Evolutionary conservation across 2,888 invertebrate genomes (phyloP).

Genomic region (Gryllus longicercus): DNA sequence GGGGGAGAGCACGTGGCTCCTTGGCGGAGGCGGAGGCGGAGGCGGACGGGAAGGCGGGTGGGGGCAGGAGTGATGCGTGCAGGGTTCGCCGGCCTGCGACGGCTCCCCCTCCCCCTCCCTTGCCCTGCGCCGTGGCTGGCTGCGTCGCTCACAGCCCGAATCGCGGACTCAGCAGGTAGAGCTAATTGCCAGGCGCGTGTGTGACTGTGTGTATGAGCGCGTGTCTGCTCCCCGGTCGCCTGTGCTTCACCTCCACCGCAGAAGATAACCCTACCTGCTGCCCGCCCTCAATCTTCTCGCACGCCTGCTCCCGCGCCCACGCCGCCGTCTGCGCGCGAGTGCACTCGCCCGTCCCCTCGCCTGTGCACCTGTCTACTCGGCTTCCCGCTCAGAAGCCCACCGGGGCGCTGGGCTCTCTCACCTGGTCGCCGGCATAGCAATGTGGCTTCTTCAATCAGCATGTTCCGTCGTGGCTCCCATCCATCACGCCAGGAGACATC

Average conservation of each 20-base stretch:
- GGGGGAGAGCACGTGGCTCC: neutral
- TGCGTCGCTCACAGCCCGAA: neutral
- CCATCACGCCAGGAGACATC: no score
- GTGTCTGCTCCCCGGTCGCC: neutral
- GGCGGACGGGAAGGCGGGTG: neutral
- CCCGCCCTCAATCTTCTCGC: neutral
- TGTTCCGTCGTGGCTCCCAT: no score
- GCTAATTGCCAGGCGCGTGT: conserved; percentile 6
- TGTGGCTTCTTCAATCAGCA: no score
- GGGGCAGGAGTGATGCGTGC: neutral
- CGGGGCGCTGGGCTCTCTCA: no score
- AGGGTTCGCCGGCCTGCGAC: neutral
- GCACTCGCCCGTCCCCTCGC: no score
- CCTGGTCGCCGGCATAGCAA: no score
- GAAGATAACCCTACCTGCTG: neutral
- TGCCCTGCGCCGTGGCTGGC: neutral
- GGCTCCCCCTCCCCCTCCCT: neutral
- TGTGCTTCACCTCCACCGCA: no score
- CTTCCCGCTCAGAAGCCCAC: no score
- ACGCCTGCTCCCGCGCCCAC: neutral
- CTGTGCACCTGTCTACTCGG: no score
- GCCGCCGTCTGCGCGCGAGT: no score
- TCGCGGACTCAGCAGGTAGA: neutral
- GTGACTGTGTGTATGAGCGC: conserved; percentile 6
- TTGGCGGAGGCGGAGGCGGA: neutral